phyloP scores from a whole-genome alignment of 1,140 invertebrate species.

The Heliconius hewitsoni region DNA sequence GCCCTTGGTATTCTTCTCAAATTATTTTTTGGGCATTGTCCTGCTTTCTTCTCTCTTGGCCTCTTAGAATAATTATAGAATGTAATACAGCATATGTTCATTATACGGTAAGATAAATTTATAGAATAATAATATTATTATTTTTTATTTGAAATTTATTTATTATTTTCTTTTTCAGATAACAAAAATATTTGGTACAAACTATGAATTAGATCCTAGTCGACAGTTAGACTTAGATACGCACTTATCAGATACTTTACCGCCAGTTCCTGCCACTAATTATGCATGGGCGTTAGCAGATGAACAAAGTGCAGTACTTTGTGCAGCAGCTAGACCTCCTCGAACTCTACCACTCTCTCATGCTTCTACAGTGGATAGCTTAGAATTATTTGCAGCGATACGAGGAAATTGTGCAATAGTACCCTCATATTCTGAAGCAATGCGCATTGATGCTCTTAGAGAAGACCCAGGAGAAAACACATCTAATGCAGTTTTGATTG shows the following conservation, averaged over 20 bases:
- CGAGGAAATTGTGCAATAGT: constrained; percentile 80
- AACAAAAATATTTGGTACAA: constrained; percentile 87
- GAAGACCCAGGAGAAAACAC: constrained; percentile 67
- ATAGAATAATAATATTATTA: background rate
- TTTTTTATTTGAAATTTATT: background rate
- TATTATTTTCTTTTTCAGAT: constrained; percentile 76
- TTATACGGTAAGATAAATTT: constrained; percentile 83
- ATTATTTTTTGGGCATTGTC: constrained; percentile 89
- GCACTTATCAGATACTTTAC: constrained; percentile 79
- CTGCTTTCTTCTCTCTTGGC: constrained; percentile 91
- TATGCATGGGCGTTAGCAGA: constrained; percentile 72
- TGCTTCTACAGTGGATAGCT: constrained; percentile 73
- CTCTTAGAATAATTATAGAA: constrained; percentile 90
- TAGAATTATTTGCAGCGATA: constrained; percentile 73
- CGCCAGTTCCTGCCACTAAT: constrained; percentile 65
- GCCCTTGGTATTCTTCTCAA: constrained; percentile 84
- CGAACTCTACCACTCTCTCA: constrained; percentile 85
- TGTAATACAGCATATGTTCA: constrained; percentile 93
- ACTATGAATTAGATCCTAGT: constrained; percentile 83
- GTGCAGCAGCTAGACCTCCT: constrained; percentile 86
- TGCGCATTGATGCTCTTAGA: constrained; percentile 80
- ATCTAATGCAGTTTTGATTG: constrained; percentile 50
- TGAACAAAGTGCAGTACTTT: constrained; percentile 83
- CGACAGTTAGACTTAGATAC: constrained; percentile 71
- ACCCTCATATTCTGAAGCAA: constrained; percentile 83